These are phyloP conservation scores for Idaea straminata DNA, from an alignment of 2,888 invertebrate genomes.

Conservation along the genomic window DNA sequence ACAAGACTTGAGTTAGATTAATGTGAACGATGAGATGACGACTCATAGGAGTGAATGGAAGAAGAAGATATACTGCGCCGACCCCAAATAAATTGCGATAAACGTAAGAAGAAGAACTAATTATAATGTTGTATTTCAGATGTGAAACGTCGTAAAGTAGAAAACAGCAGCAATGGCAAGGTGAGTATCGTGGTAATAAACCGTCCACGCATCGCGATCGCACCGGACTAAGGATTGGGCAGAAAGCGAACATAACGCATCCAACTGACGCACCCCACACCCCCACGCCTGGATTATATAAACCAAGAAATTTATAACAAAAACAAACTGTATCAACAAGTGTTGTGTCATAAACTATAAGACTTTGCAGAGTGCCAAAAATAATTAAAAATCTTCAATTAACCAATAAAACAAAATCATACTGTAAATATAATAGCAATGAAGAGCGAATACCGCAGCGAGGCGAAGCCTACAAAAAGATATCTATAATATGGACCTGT, in stretches of 20 bases:
- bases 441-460: not conserved
- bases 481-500: not conserved
- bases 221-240: constrained; percentile 82
- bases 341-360: constrained; percentile 14
- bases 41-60: too few relatives aligned
- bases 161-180: constrained; percentile 87
- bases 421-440: not conserved
- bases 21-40: too few relatives aligned
- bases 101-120: not conserved
- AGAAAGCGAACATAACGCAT: constrained; percentile 45
- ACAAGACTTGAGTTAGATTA: too few relatives aligned
- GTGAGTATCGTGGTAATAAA: constrained; percentile 85
- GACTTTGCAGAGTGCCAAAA: constrained; percentile 1
- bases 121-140: constrained; percentile 73
- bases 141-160: constrained; percentile 91
- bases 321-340: constrained; percentile 9
- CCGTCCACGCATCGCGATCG: constrained; percentile 62
- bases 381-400: not conserved
- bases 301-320: not conserved
- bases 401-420: not conserved
- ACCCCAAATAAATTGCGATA: too few relatives aligned
- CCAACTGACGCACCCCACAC: constrained; percentile 34
- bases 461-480: not conserved
- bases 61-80: too few relatives aligned
- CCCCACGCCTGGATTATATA: constrained; percentile 14